These are phyloP conservation scores for Marisa cornuarietis DNA, from an alignment of 1,140 invertebrate genomes.

Conservation along the genomic window DNA sequence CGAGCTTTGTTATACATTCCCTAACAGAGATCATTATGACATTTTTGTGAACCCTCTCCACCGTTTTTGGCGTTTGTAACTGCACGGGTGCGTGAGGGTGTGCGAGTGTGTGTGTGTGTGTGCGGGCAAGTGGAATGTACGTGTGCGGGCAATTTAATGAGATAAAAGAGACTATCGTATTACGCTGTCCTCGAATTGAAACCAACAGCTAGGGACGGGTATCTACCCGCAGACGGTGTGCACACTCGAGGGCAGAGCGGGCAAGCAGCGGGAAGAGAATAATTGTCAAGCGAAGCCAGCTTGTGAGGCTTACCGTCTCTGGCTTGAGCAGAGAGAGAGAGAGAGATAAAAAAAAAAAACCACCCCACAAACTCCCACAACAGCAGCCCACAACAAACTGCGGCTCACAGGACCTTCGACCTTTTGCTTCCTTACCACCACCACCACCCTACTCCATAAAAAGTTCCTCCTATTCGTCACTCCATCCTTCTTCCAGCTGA, in stretches of 20 bases:
- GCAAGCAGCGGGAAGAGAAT: too few relatives aligned
- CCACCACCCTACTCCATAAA: background rate
- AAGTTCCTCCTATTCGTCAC: background rate
- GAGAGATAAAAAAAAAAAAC: too few relatives aligned
- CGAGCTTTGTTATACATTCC: background rate
- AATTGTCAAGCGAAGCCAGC: too few relatives aligned
- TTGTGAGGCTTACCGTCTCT: too few relatives aligned
- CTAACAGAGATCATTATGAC: background rate
- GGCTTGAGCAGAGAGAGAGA: too few relatives aligned
- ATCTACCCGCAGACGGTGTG: background rate
- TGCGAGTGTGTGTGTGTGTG: background rate
- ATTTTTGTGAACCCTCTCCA: background rate
- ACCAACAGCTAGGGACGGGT: background rate
- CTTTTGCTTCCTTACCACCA: too few relatives aligned
- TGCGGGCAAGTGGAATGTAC: conserved; percentile 2
- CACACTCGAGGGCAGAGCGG: background rate
- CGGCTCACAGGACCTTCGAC: too few relatives aligned
- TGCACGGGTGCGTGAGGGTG: background rate
- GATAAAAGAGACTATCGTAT: background rate
- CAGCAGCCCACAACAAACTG: too few relatives aligned
- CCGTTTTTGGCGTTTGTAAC: background rate
- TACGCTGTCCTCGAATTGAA: too few relatives aligned
- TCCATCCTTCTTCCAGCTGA: background rate
- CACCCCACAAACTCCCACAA: too few relatives aligned
- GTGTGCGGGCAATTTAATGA: background rate